These are phyloP conservation scores for Tetrao urogallus DNA, from an alignment of 2,113 vertebrate genomes.

Conservation along the genomic window DNA sequence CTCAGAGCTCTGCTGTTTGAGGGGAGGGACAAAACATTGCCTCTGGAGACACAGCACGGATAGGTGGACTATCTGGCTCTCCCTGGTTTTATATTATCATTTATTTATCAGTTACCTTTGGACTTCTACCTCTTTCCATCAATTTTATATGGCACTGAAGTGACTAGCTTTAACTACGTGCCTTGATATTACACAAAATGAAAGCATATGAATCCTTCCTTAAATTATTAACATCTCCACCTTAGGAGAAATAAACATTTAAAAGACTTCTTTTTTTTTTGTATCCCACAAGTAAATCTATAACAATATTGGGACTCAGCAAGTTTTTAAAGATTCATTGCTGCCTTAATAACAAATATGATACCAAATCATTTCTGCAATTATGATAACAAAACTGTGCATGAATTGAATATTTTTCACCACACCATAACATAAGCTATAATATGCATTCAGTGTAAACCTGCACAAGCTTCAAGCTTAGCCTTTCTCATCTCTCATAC, in stretches of 20 bases:
- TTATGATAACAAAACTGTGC: constrained; percentile 8
- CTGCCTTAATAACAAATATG: constrained; percentile 45
- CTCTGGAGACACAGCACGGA: neutral
- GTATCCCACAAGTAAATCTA: neutral
- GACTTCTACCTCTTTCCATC: neutral
- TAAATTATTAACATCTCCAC: neutral
- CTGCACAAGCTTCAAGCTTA: neutral
- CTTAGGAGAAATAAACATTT: neutral
- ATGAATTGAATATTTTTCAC: constrained; percentile 47
- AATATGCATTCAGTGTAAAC: neutral
- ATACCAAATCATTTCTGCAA: constrained; percentile 40
- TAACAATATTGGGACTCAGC: neutral
- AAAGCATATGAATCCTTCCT: neutral
- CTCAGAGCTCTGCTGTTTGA: rapidly evolving
- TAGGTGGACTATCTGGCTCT: neutral
- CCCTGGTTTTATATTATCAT: neutral
- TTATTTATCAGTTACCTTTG: neutral
- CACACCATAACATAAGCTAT: neutral
- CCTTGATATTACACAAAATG: neutral
- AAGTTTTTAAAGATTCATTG: constrained; percentile 22
- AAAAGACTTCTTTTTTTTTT: neutral
- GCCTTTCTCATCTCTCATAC: constrained; percentile 9
- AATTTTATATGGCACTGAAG: neutral
- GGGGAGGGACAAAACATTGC: neutral
- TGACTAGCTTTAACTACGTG: neutral